A percentile compares a stretch with the other conserved stretches of the same genome.
Conservation (phyloP, 2,113 vertebrate species). For the Typhlomys cinereus region DNA sequence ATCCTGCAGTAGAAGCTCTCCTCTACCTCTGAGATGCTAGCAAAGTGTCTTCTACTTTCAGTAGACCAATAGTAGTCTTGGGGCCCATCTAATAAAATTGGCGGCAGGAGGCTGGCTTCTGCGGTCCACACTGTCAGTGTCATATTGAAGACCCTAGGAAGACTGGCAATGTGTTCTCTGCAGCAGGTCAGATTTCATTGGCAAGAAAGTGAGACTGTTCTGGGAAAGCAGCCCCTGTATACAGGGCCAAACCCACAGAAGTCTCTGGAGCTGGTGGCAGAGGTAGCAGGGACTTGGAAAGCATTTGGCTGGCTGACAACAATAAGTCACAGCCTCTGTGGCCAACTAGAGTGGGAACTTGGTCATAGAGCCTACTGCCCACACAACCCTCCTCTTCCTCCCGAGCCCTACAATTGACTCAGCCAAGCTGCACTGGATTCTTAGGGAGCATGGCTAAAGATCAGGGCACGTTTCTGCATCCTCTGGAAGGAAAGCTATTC, state of each 20-base stretch:
- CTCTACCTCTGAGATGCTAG: background rate
- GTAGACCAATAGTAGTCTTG: background rate
- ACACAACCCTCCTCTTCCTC: background rate
- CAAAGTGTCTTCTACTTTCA: background rate
- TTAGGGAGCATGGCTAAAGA: background rate
- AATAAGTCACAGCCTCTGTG: background rate
- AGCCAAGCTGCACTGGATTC: background rate
- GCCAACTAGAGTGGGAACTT: background rate
- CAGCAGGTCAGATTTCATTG: conserved; percentile 10
- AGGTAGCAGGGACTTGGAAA: background rate
- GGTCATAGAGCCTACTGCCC: background rate
- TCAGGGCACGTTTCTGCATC: background rate
- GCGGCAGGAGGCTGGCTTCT: background rate
- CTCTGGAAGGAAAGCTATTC: background rate
- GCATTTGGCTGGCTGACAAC: conserved; percentile 10
- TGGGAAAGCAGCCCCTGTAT: background rate
- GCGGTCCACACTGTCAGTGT: background rate
- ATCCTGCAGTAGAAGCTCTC: background rate
- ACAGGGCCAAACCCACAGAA: conserved; percentile 25
- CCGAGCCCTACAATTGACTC: background rate
- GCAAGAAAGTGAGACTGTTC: background rate
- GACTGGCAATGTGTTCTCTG: conserved; percentile 7
- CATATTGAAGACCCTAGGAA: background rate
- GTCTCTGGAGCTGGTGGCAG: background rate
- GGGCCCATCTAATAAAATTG: background rate